phyloP scores from a whole-genome alignment of 2,797 vertebrate species.

The Cheirogaleus major region DNA sequence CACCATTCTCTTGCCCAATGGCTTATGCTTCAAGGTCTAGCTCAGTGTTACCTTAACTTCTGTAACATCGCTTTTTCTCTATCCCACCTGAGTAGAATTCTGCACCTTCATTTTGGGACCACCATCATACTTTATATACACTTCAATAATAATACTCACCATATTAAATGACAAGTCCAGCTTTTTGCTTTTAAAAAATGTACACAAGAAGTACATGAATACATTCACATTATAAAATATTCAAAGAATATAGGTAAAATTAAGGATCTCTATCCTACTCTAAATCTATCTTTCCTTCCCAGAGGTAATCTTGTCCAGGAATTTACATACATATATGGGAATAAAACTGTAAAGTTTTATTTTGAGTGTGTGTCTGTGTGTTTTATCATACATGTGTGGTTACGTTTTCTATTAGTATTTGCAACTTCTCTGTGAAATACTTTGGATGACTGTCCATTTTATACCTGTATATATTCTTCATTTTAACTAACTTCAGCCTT shows the following conservation, averaged over 20 bases:
- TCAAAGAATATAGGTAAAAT: background rate
- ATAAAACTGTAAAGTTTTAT: background rate
- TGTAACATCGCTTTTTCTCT: no score
- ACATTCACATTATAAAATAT: conserved; percentile 47
- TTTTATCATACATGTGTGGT: background rate
- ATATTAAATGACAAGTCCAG: background rate
- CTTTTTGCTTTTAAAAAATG: background rate
- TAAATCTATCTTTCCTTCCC: background rate
- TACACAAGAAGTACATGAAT: background rate
- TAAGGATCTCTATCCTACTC: background rate
- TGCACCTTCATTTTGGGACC: background rate
- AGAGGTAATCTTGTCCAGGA: background rate
- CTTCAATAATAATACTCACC: background rate
- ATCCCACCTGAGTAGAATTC: background rate
- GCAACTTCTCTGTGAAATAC: background rate
- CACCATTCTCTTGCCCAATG: no score
- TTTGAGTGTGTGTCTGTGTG: background rate
- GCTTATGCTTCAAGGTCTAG: background rate
- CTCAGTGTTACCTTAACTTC: background rate
- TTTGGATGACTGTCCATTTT: background rate
- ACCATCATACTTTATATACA: background rate
- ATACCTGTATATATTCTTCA: background rate
- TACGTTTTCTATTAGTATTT: background rate
- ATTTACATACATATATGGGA: background rate
- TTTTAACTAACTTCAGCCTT: background rate